Conservation (phyloP, 2,797 vertebrate species). For the Hoplostethus atlanticus region DNA sequence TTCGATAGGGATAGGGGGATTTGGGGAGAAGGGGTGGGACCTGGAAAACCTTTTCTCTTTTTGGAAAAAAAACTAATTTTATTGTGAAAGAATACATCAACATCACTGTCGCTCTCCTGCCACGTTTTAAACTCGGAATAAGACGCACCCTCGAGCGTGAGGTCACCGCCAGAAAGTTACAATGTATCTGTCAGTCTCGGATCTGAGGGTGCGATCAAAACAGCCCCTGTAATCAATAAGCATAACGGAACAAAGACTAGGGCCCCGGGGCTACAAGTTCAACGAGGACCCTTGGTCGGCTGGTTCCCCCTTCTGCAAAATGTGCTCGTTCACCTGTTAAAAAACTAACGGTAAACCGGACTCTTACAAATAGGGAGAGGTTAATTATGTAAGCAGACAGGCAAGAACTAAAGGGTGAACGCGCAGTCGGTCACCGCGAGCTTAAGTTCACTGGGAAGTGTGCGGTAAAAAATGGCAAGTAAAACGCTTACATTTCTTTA, state of each 20-base stretch:
- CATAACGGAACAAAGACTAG: constrained; percentile 60
- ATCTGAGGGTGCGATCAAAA: constrained; percentile 19
- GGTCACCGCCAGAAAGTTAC: constrained; percentile 38
- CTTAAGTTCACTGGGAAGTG: constrained; percentile 30
- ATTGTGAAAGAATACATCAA: background rate
- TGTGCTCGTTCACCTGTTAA: constrained; percentile 75
- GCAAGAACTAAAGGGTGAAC: constrained; percentile 36
- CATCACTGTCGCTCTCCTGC: background rate
- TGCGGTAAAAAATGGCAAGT: background rate
- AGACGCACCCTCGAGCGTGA: constrained; percentile 16
- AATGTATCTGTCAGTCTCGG: constrained; percentile 32
- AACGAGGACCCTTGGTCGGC: background rate
- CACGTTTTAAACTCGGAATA: background rate
- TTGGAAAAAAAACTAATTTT: background rate
- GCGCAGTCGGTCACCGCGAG: constrained; percentile 10
- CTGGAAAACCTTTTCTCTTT: background rate
- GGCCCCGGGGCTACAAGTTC: constrained; percentile 42
- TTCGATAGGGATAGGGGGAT: background rate
- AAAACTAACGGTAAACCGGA: constrained; percentile 82
- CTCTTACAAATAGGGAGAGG: constrained; percentile 56
- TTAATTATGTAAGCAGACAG: constrained; percentile 76
- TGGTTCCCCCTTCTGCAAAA: background rate
- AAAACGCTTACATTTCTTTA: no score
- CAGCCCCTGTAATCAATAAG: constrained; percentile 49
- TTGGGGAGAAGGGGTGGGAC: background rate